These are phyloP conservation scores for Mormoops blainvillei DNA, from an alignment of 2,113 vertebrate species.

Conservation along the genomic window DNA sequence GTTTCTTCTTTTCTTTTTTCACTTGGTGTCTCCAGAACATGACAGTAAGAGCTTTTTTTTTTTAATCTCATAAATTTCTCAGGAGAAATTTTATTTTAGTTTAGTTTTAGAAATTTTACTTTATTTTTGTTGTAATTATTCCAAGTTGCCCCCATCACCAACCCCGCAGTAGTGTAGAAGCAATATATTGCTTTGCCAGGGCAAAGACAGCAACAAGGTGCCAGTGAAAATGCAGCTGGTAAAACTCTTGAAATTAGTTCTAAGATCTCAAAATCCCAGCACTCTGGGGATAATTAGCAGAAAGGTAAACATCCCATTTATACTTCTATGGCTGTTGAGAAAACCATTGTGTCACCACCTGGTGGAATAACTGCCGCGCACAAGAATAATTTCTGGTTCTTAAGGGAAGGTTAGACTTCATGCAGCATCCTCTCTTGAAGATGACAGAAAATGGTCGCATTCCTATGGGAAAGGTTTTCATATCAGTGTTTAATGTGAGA, in stretches of 20 bases:
- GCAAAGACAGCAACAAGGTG: background rate
- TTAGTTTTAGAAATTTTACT: background rate
- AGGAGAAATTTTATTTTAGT: background rate
- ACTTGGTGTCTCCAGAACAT: background rate
- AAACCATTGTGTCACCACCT: background rate
- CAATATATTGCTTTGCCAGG: background rate
- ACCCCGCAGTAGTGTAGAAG: background rate
- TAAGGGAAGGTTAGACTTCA: background rate
- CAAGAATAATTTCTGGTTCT: background rate
- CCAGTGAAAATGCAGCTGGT: background rate
- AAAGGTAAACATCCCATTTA: background rate
- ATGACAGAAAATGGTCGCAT: background rate
- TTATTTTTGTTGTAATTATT: background rate
- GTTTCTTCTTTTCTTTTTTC: background rate
- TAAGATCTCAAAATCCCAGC: background rate
- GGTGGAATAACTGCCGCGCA: background rate
- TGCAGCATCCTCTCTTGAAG: background rate
- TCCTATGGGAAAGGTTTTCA: background rate
- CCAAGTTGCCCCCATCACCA: background rate
- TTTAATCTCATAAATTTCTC: background rate
- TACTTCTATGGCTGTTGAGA: background rate
- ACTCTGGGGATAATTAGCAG: background rate
- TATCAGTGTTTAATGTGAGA: background rate
- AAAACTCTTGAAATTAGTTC: background rate
- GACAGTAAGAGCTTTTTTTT: background rate